These are phyloP conservation scores for Aegypius monachus DNA, from an alignment of 2,113 vertebrate species.

Conservation along the genomic window DNA sequence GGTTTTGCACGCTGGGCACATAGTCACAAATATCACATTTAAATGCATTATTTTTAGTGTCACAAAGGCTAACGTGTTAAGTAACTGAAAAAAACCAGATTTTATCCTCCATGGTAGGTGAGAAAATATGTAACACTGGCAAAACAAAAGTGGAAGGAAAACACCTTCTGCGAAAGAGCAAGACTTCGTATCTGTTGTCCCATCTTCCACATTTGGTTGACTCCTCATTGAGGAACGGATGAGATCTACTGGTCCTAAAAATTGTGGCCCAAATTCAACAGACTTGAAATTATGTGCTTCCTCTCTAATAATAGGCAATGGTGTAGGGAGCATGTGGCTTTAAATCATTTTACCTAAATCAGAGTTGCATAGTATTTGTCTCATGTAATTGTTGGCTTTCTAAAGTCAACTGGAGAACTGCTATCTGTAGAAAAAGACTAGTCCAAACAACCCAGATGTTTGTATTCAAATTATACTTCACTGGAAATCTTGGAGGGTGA, in stretches of 20 bases:
- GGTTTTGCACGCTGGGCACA: not conserved
- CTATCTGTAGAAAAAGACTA: not conserved
- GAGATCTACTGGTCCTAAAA: not conserved
- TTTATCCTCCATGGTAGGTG: not conserved
- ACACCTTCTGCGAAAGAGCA: not conserved
- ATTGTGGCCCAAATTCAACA: not conserved
- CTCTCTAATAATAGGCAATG: not conserved
- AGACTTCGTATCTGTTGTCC: not conserved
- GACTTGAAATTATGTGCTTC: not conserved
- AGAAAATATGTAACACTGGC: not conserved
- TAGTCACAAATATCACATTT: slow-evolving; percentile 35
- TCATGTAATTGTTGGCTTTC: slow-evolving; percentile 15
- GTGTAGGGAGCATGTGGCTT: not conserved
- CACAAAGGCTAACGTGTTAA: not conserved
- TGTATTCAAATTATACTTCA: not conserved
- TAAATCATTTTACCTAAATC: slow-evolving; percentile 7
- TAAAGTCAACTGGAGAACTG: not conserved
- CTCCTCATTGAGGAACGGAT: not conserved
- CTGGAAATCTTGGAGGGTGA: not conserved
- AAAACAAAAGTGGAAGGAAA: slow-evolving; percentile 20
- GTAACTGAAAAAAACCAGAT: not conserved
- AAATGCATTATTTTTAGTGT: slow-evolving; percentile 42
- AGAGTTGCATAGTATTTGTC: not conserved
- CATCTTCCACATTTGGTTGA: not conserved
- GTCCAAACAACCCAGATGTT: not conserved